Evolutionary conservation across 2,888 invertebrate genomes (phyloP).

Genomic region (Habroteleia sp.): DNA sequence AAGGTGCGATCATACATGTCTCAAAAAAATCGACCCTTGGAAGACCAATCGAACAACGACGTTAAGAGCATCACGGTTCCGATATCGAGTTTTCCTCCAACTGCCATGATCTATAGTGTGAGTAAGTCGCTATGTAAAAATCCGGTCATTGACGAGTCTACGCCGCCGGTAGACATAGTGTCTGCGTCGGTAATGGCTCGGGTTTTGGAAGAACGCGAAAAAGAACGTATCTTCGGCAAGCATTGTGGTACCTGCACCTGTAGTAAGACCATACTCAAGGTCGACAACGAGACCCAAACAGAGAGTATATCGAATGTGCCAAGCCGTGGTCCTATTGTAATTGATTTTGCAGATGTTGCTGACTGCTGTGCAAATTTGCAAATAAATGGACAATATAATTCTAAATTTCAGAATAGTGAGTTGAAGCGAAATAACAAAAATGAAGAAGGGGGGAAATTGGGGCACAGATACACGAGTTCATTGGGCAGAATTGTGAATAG

Average conservation of each 20-base stretch:
- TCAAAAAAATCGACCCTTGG: constrained; percentile 83
- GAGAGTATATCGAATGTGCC: constrained; percentile 34
- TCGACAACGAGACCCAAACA: constrained; percentile 77
- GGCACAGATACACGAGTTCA: background rate
- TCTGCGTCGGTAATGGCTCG: constrained; percentile 96
- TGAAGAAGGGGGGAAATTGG: constrained; percentile 8
- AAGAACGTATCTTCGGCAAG: constrained; percentile 88
- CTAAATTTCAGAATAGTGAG: constrained; percentile 26
- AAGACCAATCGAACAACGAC: constrained; percentile 82
- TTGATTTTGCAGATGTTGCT: constrained; percentile 21
- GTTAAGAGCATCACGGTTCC: constrained; percentile 87
- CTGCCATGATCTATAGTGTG: constrained; percentile 88
- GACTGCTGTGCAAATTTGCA: no score
- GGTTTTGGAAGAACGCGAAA: constrained; percentile 92
- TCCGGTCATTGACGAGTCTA: constrained; percentile 81
- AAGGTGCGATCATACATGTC: constrained; percentile 91
- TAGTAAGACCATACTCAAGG: constrained; percentile 76
- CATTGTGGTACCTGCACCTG: constrained; percentile 93
- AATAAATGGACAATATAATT: constrained; percentile 30
- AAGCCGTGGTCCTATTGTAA: constrained; percentile 27
- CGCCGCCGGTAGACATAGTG: constrained; percentile 87
- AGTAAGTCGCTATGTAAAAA: constrained; percentile 77
- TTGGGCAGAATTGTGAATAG: constrained; percentile 8
- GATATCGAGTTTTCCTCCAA: constrained; percentile 91
- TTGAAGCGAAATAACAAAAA: constrained; percentile 24